A percentile compares a stretch with the other conserved stretches of the same genome.
Evolutionary conservation across 2,888 invertebrate genomes (phyloP).

Genomic region (Aleiodes alternator): DNA sequence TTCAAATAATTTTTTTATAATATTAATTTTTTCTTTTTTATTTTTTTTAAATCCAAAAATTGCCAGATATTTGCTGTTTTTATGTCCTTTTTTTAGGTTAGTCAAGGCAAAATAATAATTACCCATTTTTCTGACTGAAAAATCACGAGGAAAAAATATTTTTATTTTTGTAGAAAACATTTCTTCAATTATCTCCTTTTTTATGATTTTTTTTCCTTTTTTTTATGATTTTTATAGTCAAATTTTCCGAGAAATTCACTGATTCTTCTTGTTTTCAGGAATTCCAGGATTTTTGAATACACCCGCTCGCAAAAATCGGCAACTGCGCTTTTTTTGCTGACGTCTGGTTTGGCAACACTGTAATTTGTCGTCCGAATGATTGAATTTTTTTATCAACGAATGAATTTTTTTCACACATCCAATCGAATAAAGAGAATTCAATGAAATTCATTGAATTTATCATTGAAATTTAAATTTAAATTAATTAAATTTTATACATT

Average conservation of each 20-base stretch:
- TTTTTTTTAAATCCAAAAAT: no score
- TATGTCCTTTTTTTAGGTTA: not conserved
- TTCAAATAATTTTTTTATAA: no score
- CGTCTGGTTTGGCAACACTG: constrained; percentile 11
- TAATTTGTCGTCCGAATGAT: not conserved
- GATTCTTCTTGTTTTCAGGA: not conserved
- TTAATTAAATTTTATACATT: not conserved
- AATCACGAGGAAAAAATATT: not conserved
- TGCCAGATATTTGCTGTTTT: no score
- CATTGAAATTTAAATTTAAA: not conserved
- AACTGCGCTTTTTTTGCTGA: not conserved
- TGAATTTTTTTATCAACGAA: no score
- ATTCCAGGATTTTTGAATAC: not conserved
- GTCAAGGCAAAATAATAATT: not conserved
- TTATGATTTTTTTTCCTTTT: not conserved
- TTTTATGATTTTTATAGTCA: not conserved
- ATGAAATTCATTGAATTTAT: constrained; percentile 2
- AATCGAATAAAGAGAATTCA: constrained; percentile 11
- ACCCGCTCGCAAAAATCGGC: not conserved
- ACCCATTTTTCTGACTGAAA: constrained; percentile 32
- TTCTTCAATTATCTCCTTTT: not conserved
- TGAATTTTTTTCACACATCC: not conserved
- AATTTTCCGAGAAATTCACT: not conserved
- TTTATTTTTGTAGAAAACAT: not conserved
- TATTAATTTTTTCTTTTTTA: no score